Evolutionary conservation across 1,140 invertebrate species (phyloP), one percentile per base, ranked within the genome.

Genomic region (Neodiprion pinetum): DNA sequence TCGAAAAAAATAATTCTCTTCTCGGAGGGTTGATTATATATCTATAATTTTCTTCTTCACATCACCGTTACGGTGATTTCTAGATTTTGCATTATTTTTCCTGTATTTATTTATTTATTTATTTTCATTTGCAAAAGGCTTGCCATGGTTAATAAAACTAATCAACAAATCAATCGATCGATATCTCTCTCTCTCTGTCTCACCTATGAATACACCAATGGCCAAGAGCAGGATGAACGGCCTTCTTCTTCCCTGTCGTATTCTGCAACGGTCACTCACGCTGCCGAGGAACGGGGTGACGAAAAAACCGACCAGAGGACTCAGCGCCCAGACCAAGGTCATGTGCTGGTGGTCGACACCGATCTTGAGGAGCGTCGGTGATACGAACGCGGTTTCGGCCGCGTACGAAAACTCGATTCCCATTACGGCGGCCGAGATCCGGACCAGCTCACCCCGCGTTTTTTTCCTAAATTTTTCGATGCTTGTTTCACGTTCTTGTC

Each of bases 401-500:
- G 98, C 96, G 82, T 99, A 99, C 0, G 97, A 98, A 87, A 99
- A 97, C 86, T 99, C 98, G 67, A 99, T 98, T 0, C 98, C 97
- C 94, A 97, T 98, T 0, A 99, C 97, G 0, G 96, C 96, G 0
- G 96, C 95, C 11, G 96, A 98, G 69, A 99, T 92, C 2, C 96
- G 89, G 50, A 98, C 91, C 65, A 99, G 85, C 84, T 99, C 96
- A 9, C 91, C 83, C 21, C 95, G 88, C 1, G 93, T 94, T 89
- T 98, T 99, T 74, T 90, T 90, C 83, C 96, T 95, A 78, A 71
- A 86, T 84, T 76, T 76, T 48, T n/a, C 9, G 68, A 72, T 70
- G 70, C 28, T 72, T 48, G 9, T 61, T 65, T 17, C 21, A 23
- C 10, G 61, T 12, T 66, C 17, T n/a, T 9, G 47, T 72, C 28